These are phyloP conservation scores for Pteronotus mesoamericanus DNA, from an alignment of 2,797 vertebrate genomes.

Conservation along the genomic window DNA sequence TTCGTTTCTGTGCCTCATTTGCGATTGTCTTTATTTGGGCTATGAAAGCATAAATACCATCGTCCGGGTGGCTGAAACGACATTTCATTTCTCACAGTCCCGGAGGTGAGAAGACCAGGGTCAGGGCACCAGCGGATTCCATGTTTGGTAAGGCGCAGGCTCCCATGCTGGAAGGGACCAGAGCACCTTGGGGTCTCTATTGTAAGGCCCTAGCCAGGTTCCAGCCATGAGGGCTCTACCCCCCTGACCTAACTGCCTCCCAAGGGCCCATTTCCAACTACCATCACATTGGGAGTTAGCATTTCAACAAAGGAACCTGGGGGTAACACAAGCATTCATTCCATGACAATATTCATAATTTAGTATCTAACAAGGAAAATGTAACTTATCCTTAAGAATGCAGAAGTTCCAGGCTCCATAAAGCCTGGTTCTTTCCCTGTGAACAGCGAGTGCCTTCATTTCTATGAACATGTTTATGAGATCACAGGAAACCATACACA, in stretches of 20 bases:
- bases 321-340: not conserved
- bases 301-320: not conserved
- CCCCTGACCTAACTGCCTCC: not conserved
- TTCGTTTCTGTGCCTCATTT: not conserved
- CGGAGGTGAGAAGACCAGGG: not conserved
- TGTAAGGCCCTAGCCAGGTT: not conserved
- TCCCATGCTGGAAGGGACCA: rapidly evolving
- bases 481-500: not conserved
- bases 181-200: no score
- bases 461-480: not conserved
- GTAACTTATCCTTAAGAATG: not conserved
- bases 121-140: not conserved
- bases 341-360: not conserved
- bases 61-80: not conserved
- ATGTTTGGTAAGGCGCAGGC: not conserved
- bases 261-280: not conserved
- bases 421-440: not conserved
- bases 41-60: not conserved
- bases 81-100: not conserved
- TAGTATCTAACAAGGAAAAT: not conserved
- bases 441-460: not conserved
- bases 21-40: not conserved
- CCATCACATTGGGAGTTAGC: not conserved
- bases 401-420: not conserved
- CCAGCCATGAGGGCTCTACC: not conserved